A percentile compares a stretch with the other conserved stretches of the same genome.
These are phyloP conservation scores for Calameuta idolon DNA, from an alignment of 2,888 invertebrate genomes.

Conservation along the genomic window DNA sequence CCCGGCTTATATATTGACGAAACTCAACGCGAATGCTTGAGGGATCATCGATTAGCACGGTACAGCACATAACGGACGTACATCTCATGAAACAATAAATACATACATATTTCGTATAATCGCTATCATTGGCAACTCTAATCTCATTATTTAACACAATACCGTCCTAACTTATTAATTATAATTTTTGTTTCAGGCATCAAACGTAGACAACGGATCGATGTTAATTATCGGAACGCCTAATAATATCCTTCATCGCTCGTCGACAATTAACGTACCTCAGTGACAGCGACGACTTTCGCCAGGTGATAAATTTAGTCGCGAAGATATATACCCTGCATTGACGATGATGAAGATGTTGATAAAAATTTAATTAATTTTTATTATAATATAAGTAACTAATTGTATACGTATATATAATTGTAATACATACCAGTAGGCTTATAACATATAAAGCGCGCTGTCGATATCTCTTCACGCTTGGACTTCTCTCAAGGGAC, in stretches of 20 bases:
- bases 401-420: background rate
- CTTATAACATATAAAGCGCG: background rate
- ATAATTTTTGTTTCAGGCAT: background rate
- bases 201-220: background rate
- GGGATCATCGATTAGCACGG: background rate
- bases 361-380: background rate
- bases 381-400: background rate
- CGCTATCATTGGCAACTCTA: background rate
- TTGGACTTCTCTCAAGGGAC: background rate
- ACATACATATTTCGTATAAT: background rate
- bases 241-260: background rate
- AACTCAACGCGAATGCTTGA: background rate
- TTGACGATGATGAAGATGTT: background rate
- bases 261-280: background rate
- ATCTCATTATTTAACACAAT: background rate
- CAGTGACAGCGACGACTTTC: background rate
- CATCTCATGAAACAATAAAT: background rate
- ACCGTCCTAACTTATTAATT: background rate
- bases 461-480: background rate
- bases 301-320: background rate
- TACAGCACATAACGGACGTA: background rate
- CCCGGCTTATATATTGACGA: background rate
- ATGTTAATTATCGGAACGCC: background rate
- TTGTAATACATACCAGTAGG: background rate
- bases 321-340: background rate